Conservation (phyloP, 2,888 invertebrate species). For the Drosophila putrida region DNA sequence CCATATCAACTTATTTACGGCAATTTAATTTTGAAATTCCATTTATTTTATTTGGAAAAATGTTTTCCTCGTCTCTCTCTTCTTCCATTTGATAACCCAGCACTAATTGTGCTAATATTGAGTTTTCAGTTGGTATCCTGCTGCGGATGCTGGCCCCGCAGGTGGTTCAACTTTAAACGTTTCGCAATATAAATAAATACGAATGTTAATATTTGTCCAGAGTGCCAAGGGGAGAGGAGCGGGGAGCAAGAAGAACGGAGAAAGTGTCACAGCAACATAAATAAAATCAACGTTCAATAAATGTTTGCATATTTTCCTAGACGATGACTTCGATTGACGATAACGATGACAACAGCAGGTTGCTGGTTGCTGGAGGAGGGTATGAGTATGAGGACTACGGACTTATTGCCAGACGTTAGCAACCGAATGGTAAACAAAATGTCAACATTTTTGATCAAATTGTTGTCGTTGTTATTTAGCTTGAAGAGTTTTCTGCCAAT, state of each 20-base stretch:
- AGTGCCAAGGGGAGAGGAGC: not conserved
- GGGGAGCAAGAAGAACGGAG: not conserved
- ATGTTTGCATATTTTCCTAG: slow-evolving; percentile 80
- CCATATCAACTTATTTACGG: slow-evolving; percentile 8
- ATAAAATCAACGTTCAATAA: slow-evolving; percentile 81
- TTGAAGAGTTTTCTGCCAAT: slow-evolving; percentile 24
- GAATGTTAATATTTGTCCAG: slow-evolving; percentile 71
- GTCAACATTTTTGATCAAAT: slow-evolving; percentile 42
- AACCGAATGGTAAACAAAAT: slow-evolving; percentile 58
- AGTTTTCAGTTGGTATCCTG: slow-evolving; percentile 48
- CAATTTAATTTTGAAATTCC: slow-evolving; percentile 45
- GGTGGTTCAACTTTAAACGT: slow-evolving; percentile 78
- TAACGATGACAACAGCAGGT: slow-evolving; percentile 54
- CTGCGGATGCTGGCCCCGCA: slow-evolving; percentile 55
- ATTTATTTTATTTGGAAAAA: slow-evolving; percentile 60
- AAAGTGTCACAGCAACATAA: slow-evolving; percentile 63
- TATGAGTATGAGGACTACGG: not conserved
- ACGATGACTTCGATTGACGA: slow-evolving; percentile 68
- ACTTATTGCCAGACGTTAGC: slow-evolving; percentile 52
- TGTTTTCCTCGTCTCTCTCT: not conserved
- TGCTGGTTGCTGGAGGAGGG: slow-evolving; percentile 6
- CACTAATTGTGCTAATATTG: slow-evolving; percentile 80
- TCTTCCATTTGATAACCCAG: slow-evolving; percentile 6
- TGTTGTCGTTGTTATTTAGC: slow-evolving; percentile 15
- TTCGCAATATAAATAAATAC: slow-evolving; percentile 76